Percentiles rank a stretch among this genome's conserved stretches.
Evolutionary conservation across 2,888 invertebrate species (phyloP).

Genomic region (Alcis repandata): DNA sequence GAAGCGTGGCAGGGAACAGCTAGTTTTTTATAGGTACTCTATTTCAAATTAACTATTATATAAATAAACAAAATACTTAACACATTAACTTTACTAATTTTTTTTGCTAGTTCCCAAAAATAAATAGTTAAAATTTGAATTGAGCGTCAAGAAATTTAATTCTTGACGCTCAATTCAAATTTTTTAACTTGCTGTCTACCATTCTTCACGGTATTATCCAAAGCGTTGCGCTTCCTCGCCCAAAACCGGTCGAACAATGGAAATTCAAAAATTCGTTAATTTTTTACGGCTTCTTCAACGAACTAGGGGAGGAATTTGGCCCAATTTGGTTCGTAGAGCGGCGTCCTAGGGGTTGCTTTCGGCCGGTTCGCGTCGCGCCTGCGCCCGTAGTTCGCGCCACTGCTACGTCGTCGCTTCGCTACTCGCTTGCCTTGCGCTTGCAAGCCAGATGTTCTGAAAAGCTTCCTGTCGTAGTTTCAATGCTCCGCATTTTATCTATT

Average conservation of each 20-base stretch:
- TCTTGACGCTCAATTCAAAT: too few species aligned
- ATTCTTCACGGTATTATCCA: not conserved
- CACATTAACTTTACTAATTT: too few species aligned
- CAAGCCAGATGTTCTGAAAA: slow-evolving; percentile 86
- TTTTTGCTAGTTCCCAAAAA: too few species aligned
- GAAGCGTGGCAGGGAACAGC: too few species aligned
- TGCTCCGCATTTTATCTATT: slow-evolving; percentile 75
- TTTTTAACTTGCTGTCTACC: not conserved
- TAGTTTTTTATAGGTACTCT: too few species aligned
- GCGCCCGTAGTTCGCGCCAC: slow-evolving; percentile 87
- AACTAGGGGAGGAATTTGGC: slow-evolving; percentile 79
- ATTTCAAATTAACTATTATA: too few species aligned
- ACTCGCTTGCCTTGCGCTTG: slow-evolving; percentile 57
- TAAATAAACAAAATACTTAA: too few species aligned
- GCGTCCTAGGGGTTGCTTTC: slow-evolving; percentile 82
- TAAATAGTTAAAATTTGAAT: too few species aligned
- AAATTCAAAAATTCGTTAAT: slow-evolving; percentile 84
- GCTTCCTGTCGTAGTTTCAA: slow-evolving; percentile 83
- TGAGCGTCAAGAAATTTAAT: too few species aligned
- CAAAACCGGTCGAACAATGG: slow-evolving; percentile 79
- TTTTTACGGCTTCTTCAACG: slow-evolving; percentile 80
- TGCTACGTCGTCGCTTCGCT: slow-evolving; percentile 69
- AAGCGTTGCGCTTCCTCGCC: slow-evolving; percentile 42
- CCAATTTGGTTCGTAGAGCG: slow-evolving; percentile 70
- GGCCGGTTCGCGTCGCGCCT: slow-evolving; percentile 84